Base-by-base conservation (phyloP, 2,797 vertebrate species). In the Columba guinea region DNA sequence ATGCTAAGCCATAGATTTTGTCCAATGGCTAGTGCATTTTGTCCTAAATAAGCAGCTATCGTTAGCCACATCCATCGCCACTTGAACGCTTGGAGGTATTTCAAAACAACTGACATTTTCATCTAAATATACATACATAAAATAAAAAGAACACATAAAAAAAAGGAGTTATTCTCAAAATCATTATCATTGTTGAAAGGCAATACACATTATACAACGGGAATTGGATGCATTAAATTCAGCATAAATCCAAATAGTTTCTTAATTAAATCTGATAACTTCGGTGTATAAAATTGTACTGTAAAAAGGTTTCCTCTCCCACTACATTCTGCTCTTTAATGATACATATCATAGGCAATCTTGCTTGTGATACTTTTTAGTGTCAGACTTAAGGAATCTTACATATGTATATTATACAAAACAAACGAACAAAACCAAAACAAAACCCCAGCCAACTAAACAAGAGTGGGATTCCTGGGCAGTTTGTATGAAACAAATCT, bases 1-100 rank as follows among this genome's bases (percentile, higher is more conserved):
- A 77, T 64, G 39, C 96, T 97, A 58, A 98, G 97, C 96, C 98
- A 97, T 3, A 97, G 85, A 62, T 97, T 97, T 75, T 98, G 97
- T 52, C 96, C 96, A 65, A 97, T 73, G 37, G 94, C 84, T 82
- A 96, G 49, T 55, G 94, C 91, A 69, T 97, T 98, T 92, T 98
- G 96, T 52, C 97, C 96, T 39, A 97, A 7, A 37, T 94, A 97
- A 75, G 94, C 93, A 77, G 73, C 82, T 80, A 97, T 19, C 28
- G 76, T 92, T 41, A 98, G 88, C 74, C 91, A 94, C 12, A 97
- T 89, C 96, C 97, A 97, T 60, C 4, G 52, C 93, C 97, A 98
- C n/a, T 87, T 32, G 8, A 97, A 98, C 14, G 96, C 94, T 52
- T 93, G 83, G 17, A 98, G 88, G 65, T 98, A 98, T 68, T 97